Evolutionary conservation across 2,797 vertebrate species (phyloP), one percentile per base, ranked within the genome.

Genomic region (Phalanger gymnotis): DNA sequence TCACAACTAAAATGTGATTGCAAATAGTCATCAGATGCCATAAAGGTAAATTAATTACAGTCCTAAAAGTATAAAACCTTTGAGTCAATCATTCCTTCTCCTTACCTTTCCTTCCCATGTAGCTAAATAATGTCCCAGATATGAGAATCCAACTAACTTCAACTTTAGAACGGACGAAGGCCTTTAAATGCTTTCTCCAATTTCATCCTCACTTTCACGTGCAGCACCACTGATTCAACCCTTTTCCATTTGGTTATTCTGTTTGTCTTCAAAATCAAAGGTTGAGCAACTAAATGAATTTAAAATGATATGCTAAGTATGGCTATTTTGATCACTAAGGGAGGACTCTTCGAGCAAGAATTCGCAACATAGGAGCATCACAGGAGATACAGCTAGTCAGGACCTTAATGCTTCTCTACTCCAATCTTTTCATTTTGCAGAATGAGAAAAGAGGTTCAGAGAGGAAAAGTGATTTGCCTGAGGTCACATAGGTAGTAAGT

Each of bases 1-100:
- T 90, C 40, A 40, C 53, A 92, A 91, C 19, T 53, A 89, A 98
- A 97, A 94, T 93, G 93, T 95, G n/a, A 53, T n/a, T 81, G 40
- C 9, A 81, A 81, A 47, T 47, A 81, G 40, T 27, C 22, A 81
- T 10, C 61, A 96, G 27, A 10, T 95, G 52, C 90, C 56, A 90
- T 93, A 92, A 66, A 94, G 7, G 25, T 81, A 91, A 95, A 91
- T 93, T 96, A 93, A 81, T 47, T 94, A 22, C 87, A 89, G 19
- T 90, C n/a, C 0, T 90, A 95, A 93, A 25, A 30, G 27, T 40
- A 95, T 94, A 96, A 90, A 61, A 94, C 1, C n/a, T 81, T 81
- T 81, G 40, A 19, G 40, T 81, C 2, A 53, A 7, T 53, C 51
- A 30, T 53, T 34, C 51, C 30, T 53, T 90, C 28, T 90, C 7